Evolutionary conservation across 2,888 invertebrate species (phyloP), one percentile per base, ranked within the genome.

Genomic region (Pseudolycoriella hygida): DNA sequence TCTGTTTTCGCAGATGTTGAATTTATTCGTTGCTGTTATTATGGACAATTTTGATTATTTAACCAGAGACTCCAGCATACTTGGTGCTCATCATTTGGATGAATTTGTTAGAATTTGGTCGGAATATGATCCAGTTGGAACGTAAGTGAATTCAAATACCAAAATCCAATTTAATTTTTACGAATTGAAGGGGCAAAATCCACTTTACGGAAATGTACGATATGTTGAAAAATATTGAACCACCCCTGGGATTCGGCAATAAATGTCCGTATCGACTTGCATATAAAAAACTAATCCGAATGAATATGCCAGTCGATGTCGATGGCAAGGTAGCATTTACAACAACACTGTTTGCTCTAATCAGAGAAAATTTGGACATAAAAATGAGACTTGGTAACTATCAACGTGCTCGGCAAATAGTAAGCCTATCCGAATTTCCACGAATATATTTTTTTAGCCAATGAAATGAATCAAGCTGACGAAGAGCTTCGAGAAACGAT

Each of bases 1-100:
- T n/a, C n/a, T n/a, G n/a, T n/a, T n/a, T 25, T 25, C 25, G 8
- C 62, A 88, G 87, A 98, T 98, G 97, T 77, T 98, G 68, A 98
- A 98, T 75, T 79, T 98, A 66, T 98, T 98, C 77, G 98, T 98
- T 62, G 98, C 98, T 62, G 98, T 99, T 67, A 99, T 99, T 69
- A 99, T 99, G 98, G 98, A 99, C 73, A 99, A 99, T 72, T 99
- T 99, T 67, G 98, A 99, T 74, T 99, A 99, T 70, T 73, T 99
- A 61, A 99, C 98, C 50, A 76, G 98, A 67, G 98, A 99, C 72
- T 96, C 96, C 56, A 97, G 96, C 62, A 99, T 99, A 67, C 77
- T 99, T 65, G 98, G 98, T 50, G 97, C 98, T 56, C 98, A 99
- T 80, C 98, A 99, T 74, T 79, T 99, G 61, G 98, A 99, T 69